These are phyloP conservation scores for Magallana nippona DNA, from an alignment of 2,888 invertebrate genomes.

Conservation along the genomic window DNA sequence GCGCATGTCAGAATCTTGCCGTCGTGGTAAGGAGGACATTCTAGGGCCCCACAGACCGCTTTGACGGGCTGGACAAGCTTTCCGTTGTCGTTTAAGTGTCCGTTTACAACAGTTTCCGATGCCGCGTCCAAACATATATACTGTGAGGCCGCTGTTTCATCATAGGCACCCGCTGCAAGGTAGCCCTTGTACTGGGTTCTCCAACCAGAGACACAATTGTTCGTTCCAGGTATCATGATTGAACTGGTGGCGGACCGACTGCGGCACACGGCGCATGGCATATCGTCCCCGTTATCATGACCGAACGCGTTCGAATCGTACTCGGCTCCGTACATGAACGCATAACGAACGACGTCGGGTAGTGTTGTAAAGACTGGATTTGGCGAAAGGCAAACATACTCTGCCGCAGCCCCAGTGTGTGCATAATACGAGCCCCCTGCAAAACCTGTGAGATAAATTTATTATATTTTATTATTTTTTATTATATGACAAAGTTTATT, in stretches of 20 bases:
- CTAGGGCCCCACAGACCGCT: slow-evolving; percentile 48
- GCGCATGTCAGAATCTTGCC: slow-evolving; percentile 49
- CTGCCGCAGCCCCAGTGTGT: slow-evolving; percentile 1
- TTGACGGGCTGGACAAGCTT: slow-evolving; percentile 49
- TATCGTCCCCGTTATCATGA: slow-evolving; percentile 10
- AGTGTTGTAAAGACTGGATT: not conserved
- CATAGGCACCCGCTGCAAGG: slow-evolving; percentile 23
- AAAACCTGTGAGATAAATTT: not conserved
- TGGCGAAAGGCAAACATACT: not conserved
- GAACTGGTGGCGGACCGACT: not conserved
- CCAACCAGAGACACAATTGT: slow-evolving; percentile 32
- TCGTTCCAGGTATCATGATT: slow-evolving; percentile 40
- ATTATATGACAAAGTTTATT: not conserved
- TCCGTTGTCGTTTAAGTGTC: slow-evolving; percentile 46
- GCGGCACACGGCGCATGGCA: slow-evolving; percentile 42
- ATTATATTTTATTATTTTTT: not conserved
- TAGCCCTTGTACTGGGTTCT: slow-evolving; percentile 28
- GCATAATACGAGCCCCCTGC: slow-evolving; percentile 15
- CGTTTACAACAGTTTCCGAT: slow-evolving; percentile 43
- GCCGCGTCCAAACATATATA: slow-evolving; percentile 50
- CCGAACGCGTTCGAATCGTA: slow-evolving; percentile 39
- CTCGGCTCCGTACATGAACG: slow-evolving; percentile 37
- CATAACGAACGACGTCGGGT: not conserved
- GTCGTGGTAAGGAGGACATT: slow-evolving; percentile 50
- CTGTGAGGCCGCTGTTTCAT: slow-evolving; percentile 27